phyloP scores from a whole-genome alignment of 2,113 vertebrate genomes.

The Elaphurus davidianus region DNA sequence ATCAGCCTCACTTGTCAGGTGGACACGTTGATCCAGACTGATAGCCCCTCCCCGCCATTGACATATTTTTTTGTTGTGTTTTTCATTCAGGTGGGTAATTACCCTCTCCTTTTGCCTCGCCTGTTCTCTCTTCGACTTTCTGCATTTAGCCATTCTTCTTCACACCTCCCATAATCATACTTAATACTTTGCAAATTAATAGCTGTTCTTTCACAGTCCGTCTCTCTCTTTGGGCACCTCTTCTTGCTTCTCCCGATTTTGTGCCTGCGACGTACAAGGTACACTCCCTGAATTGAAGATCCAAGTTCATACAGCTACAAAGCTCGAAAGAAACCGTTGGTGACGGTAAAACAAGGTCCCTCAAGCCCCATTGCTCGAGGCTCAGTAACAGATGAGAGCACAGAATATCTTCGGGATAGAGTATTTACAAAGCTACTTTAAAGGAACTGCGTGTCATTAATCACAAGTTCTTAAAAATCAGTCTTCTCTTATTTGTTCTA shows the following conservation, averaged over 20 bases:
- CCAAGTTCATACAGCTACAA: slow-evolving; percentile 47
- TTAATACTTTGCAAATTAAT: slow-evolving; percentile 66
- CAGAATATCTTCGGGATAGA: slow-evolving; percentile 59
- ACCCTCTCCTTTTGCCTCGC: slow-evolving; percentile 39
- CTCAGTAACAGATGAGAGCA: slow-evolving; percentile 75
- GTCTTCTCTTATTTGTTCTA: slow-evolving; percentile 76
- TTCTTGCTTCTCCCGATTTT: not conserved
- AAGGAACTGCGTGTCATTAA: slow-evolving; percentile 73
- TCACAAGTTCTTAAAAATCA: slow-evolving; percentile 76
- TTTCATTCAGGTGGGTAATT: slow-evolving; percentile 43
- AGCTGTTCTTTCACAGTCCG: slow-evolving; percentile 42
- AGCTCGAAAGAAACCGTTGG: slow-evolving; percentile 50
- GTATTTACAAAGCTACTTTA: slow-evolving; percentile 77
- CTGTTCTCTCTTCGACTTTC: slow-evolving; percentile 17
- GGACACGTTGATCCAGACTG: slow-evolving; percentile 22
- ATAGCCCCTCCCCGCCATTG: slow-evolving; percentile 32
- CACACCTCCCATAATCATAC: slow-evolving; percentile 38
- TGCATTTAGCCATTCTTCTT: slow-evolving; percentile 45
- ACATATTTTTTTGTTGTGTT: slow-evolving; percentile 21
- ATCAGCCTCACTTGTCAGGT: slow-evolving; percentile 33
- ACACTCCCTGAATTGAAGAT: slow-evolving; percentile 55
- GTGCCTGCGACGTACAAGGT: not conserved
- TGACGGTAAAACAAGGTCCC: slow-evolving; percentile 73
- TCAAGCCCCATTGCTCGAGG: slow-evolving; percentile 67
- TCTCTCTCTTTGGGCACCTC: not conserved